phyloP scores from a whole-genome alignment of 2,113 vertebrate genomes.

The Osmerus mordax region DNA sequence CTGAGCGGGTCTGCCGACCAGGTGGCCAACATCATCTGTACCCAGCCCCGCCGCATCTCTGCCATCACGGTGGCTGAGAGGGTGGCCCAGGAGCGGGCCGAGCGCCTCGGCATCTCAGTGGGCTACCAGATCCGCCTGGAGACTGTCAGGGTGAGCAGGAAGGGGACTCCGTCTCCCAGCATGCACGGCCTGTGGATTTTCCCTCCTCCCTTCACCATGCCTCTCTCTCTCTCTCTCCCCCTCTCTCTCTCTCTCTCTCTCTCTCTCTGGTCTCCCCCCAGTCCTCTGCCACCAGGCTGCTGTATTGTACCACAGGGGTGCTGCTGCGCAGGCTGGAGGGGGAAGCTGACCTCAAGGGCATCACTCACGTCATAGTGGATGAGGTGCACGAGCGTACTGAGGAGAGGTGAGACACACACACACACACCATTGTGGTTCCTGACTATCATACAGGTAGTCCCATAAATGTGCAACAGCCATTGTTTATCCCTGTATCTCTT shows the following conservation, averaged over 20 bases:
- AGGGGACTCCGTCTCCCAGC: slow-evolving; percentile 3
- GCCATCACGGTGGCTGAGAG: slow-evolving; percentile 92
- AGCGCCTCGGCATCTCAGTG: slow-evolving; percentile 84
- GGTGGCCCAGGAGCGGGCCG: slow-evolving; percentile 89
- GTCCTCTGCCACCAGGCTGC: slow-evolving; percentile 87
- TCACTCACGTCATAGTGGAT: slow-evolving; percentile 91
- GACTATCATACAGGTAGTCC: neutral
- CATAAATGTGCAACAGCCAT: neutral
- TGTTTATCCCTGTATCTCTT: neutral
- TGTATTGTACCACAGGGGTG: slow-evolving; percentile 96
- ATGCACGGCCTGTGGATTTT: neutral
- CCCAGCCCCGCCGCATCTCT: slow-evolving; percentile 94
- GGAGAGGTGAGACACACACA: slow-evolving; percentile 79
- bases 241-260: neutral
- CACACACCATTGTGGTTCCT: neutral
- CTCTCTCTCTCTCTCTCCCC: neutral
- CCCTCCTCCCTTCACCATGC: neutral
- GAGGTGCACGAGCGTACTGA: slow-evolving; percentile 97
- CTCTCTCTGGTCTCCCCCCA: slow-evolving; percentile 45
- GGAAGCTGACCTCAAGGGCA: slow-evolving; percentile 78
- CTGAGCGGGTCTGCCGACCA: slow-evolving; percentile 69
- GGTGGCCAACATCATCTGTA: slow-evolving; percentile 92
- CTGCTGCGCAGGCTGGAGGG: slow-evolving; percentile 88
- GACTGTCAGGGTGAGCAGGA: slow-evolving; percentile 79
- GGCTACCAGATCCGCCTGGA: slow-evolving; percentile 98